phyloP scores from a whole-genome alignment of 2,888 invertebrate genomes.

The Drosophila atripex region DNA sequence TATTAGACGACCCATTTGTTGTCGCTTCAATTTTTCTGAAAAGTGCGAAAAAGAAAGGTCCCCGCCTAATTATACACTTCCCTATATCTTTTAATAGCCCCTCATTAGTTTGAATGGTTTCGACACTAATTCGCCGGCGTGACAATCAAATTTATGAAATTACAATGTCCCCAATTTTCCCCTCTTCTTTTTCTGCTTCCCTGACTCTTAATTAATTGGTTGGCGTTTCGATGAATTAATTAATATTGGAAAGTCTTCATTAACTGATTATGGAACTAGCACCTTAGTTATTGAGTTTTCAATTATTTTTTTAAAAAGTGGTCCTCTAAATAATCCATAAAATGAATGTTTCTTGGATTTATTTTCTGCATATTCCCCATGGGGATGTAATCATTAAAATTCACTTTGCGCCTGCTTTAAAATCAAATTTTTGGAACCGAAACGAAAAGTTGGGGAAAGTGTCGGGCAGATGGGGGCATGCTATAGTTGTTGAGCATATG shows the following conservation, averaged over 20 bases:
- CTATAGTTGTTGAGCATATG: slow-evolving; percentile 54
- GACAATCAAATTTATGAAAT: slow-evolving; percentile 58
- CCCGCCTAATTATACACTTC: slow-evolving; percentile 24
- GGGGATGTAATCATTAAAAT: slow-evolving; percentile 63
- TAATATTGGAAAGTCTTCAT: slow-evolving; percentile 27
- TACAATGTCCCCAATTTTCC: slow-evolving; percentile 36
- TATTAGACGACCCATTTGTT: slow-evolving; percentile 68
- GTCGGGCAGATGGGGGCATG: slow-evolving; percentile 20
- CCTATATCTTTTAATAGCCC: slow-evolving; percentile 31
- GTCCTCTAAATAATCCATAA: slow-evolving; percentile 27
- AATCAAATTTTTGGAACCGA: slow-evolving; percentile 61
- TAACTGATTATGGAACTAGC: neutral
- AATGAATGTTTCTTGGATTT: slow-evolving; percentile 9
- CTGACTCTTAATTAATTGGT: slow-evolving; percentile 32
- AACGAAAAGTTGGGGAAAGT: slow-evolving; percentile 11
- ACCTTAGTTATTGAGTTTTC: slow-evolving; percentile 6
- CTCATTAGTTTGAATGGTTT: slow-evolving; percentile 62
- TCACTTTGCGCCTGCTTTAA: slow-evolving; percentile 69
- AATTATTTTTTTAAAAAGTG: slow-evolving; percentile 4
- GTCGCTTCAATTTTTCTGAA: slow-evolving; percentile 14
- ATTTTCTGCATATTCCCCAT: slow-evolving; percentile 4
- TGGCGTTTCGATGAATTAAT: slow-evolving; percentile 34
- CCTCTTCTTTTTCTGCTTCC: slow-evolving; percentile 17
- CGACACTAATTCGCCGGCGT: slow-evolving; percentile 70
- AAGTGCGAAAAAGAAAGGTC: slow-evolving; percentile 46